Evolutionary conservation across 1,140 invertebrate genomes (phyloP), one percentile per base, ranked within the genome.

Genomic region (Anagrus nilaparvatae): DNA sequence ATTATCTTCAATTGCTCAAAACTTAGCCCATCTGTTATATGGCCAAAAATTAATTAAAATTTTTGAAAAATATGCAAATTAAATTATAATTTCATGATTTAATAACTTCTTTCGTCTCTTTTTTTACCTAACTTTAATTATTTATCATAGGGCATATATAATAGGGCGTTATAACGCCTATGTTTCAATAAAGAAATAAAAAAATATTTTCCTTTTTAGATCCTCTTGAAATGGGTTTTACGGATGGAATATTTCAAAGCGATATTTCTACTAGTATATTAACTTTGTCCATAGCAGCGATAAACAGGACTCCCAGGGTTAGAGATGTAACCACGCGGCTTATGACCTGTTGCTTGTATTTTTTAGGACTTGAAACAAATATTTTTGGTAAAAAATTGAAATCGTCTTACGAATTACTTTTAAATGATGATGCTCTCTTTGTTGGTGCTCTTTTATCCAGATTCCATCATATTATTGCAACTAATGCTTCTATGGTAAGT

Each of bases 311-410:
- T 7, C 57, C 73, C 1, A 66, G 74, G 14, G 87, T 92, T 73
- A 66, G 92, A 10, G 86, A 91, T 60, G 74, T 77, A 47, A 75
- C 82, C 67, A 87, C 47, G 66, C 73, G 7, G 56, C 74, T 3
- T 67, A 74, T 17, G 87, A 93, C 74, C 67, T 93, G 75, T 83
- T 44, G 74, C 77, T 7, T 74, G 79, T 23, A 67, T 89, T 32
- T 59, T 81, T 25, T 75, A 81, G 51, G 73, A 79, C 46, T 55
- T 93, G n/a, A 67, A 76, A 79, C 78, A 13, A 51, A 63, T 8
- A 76, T 80, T 50, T 72, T 79, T 57, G 52, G 72, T 45, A 48
- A 59, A 35, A 52, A 53, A 44, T 33, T 61, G 9, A 5, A 35
- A 1, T 29, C 40, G 2, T 31, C 51, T 43, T 20, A 48, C 1